Conservation (phyloP, 2,113 vertebrate species). For the Calidris pygmaea region DNA sequence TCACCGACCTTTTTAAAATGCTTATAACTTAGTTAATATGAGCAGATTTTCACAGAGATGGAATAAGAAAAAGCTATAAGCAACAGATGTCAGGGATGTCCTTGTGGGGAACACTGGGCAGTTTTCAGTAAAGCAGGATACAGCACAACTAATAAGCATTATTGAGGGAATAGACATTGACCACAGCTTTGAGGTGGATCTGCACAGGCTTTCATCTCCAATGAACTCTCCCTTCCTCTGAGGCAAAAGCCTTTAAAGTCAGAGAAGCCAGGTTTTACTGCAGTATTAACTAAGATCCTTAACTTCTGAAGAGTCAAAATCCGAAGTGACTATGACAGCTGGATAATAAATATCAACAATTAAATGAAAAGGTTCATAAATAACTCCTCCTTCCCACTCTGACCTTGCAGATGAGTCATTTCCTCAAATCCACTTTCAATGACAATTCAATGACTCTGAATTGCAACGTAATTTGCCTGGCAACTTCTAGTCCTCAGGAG, state of each 20-base stretch:
- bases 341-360: slow-evolving; percentile 29
- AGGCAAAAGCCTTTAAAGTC: not conserved
- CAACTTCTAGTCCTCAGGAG: not conserved
- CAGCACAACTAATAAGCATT: not conserved
- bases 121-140: not conserved
- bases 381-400: not conserved
- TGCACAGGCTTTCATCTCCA: not conserved
- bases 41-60: not conserved
- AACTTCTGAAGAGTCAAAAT: not conserved
- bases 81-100: not conserved
- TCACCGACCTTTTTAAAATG: not conserved
- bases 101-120: not conserved
- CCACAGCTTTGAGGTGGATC: not conserved
- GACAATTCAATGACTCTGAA: not conserved
- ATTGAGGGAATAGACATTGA: not conserved
- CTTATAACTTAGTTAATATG: not conserved
- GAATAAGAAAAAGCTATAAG: not conserved
- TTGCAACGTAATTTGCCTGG: not conserved
- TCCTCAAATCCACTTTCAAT: not conserved
- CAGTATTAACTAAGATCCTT: not conserved
- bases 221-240: not conserved
- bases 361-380: slow-evolving; percentile 28
- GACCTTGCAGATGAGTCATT: slow-evolving; percentile 34
- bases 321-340: not conserved
- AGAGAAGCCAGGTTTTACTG: not conserved